These are phyloP conservation scores for Digitonthophagus gazella DNA, from an alignment of 2,888 invertebrate genomes.

Conservation along the genomic window DNA sequence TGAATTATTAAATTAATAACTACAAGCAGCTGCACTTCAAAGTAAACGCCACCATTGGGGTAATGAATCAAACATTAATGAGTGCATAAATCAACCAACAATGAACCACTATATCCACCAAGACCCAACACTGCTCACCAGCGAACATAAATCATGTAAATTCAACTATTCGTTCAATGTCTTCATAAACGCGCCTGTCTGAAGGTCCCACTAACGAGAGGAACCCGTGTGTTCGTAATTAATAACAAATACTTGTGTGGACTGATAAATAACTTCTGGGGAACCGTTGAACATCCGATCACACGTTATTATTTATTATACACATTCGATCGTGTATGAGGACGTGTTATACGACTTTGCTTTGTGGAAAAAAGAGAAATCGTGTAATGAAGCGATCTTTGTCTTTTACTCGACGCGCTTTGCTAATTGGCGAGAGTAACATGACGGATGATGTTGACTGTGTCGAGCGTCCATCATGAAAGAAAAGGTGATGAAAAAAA, in stretches of 20 bases:
- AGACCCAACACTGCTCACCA: constrained; percentile 1
- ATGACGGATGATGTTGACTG: not conserved
- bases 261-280: not conserved
- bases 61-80: constrained; percentile 15
- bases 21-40: not conserved
- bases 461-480: too few species aligned
- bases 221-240: not conserved
- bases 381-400: not conserved
- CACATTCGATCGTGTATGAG: not conserved
- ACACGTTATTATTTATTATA: not conserved
- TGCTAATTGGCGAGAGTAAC: not conserved
- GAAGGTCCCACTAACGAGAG: not conserved
- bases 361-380: not conserved
- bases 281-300: not conserved
- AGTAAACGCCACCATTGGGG: constrained; percentile 5
- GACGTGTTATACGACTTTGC: not conserved
- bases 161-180: constrained; percentile 14
- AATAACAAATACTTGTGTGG: constrained; percentile 5
- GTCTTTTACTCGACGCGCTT: not conserved
- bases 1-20: not conserved
- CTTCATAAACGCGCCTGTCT: constrained; percentile 1
- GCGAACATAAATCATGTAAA: constrained; percentile 4
- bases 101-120: constrained; percentile 12
- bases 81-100: constrained; percentile 10
- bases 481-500: not conserved